phyloP scores from a whole-genome alignment of 2,888 invertebrate genomes.

The Limnephilus rhombicus region DNA sequence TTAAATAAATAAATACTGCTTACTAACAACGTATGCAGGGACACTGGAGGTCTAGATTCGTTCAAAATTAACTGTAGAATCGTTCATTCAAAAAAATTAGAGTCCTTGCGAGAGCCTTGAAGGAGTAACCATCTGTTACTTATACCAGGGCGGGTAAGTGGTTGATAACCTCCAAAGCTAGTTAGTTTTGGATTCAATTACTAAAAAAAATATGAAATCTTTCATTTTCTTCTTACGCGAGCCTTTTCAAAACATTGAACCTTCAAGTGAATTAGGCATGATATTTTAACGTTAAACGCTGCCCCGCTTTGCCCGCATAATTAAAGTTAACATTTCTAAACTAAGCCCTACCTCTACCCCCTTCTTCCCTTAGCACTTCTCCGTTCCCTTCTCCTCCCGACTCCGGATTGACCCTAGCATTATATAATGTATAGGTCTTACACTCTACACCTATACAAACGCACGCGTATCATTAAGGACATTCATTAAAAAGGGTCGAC shows the following conservation, averaged over 20 bases:
- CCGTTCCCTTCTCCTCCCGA: conserved; percentile 51
- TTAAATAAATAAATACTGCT: too few species aligned
- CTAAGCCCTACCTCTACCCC: neutral
- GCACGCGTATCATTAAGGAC: conserved; percentile 65
- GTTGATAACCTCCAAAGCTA: too few species aligned
- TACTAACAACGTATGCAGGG: too few species aligned
- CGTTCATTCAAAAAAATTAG: too few species aligned
- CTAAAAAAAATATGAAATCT: too few species aligned
- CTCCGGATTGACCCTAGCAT: conserved; percentile 62
- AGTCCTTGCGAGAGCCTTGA: too few species aligned
- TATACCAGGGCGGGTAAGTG: too few species aligned
- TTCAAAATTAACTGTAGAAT: too few species aligned
- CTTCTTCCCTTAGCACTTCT: neutral
- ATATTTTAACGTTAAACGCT: neutral
- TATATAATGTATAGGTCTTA: neutral
- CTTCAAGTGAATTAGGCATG: neutral
- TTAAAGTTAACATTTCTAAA: neutral
- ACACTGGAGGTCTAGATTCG: too few species aligned
- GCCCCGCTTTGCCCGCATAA: neutral
- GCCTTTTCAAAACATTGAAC: neutral
- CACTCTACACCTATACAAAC: conserved; percentile 11
- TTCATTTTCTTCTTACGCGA: neutral
- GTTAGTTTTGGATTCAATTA: too few species aligned
- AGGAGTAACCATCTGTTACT: too few species aligned
- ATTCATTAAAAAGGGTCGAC: conserved; percentile 67